Evolutionary conservation across 2,797 vertebrate genomes (phyloP).

Genomic region (Nyctalus aviator): DNA sequence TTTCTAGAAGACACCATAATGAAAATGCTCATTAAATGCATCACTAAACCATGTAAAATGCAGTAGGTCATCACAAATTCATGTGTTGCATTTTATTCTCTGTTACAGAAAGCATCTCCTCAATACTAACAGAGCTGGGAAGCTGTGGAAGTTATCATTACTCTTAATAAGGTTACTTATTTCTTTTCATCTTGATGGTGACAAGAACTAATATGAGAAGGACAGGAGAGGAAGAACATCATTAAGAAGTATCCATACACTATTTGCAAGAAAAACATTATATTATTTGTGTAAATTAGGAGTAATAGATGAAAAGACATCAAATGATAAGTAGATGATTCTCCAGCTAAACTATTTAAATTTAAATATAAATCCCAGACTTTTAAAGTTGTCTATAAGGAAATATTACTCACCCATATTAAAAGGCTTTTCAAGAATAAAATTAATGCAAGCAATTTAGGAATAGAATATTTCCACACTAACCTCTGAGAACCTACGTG

Average conservation of each 20-base stretch:
- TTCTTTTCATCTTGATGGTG: conserved; percentile 50
- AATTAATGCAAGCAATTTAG: conserved; percentile 35
- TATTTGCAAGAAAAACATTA: conserved; percentile 6
- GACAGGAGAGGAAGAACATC: neutral
- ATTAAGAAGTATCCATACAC: neutral
- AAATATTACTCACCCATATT: conserved; percentile 17
- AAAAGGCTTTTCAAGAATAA: conserved; percentile 60
- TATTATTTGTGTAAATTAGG: conserved; percentile 41
- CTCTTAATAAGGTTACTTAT: conserved; percentile 52
- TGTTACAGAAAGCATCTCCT: conserved; percentile 28
- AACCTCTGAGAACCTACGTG: neutral
- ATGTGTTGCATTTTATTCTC: neutral
- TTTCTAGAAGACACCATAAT: conserved; percentile 34
- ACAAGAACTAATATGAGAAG: conserved; percentile 21
- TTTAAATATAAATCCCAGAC: conserved; percentile 47
- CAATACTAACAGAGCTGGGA: conserved; percentile 41
- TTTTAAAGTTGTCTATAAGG: conserved; percentile 27
- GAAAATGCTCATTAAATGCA: conserved; percentile 58
- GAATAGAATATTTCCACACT: conserved; percentile 22
- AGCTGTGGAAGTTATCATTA: conserved; percentile 41
- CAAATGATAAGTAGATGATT: conserved; percentile 44
- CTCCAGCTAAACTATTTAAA: conserved; percentile 41
- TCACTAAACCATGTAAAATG: conserved; percentile 35
- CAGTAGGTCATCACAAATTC: neutral
- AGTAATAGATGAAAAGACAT: conserved; percentile 32